Base-by-base conservation (phyloP, 2,888 invertebrate species). In the Dioctria rufipes region DNA sequence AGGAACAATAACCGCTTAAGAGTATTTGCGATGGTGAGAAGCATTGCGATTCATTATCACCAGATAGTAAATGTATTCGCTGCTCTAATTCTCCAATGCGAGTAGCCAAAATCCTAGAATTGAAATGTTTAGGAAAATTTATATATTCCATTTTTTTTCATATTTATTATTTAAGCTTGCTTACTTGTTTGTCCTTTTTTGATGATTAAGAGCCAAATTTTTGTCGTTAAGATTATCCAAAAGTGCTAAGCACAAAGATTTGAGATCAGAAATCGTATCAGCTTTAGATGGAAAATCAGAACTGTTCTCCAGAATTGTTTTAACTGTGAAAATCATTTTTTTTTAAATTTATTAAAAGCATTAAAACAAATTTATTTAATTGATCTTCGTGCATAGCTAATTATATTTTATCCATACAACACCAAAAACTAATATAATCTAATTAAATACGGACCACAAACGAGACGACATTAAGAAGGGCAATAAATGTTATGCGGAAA, bases 161-260 rank as follows among this genome's bases (percentile, higher is more conserved):
- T 5, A 40, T 73, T 60, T 77, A n/a, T 6, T 71, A 67, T 37
- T 66, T 9, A 6, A 46, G 77, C 83, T 83, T 80, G 87, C 86
- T 86, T 90, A 95, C 95, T 93, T 94, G 88, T 96, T 97, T 4
- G 96, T 94, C 89, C 95, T 95, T 85, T 95, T 93, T 85, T 96
- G 96, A 89, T 96, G 96, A 83, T 93, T 93, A 43, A 96, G 88
- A 1, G 96, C 96, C 81, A 95, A 90, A 71, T 94, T 94, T 89
- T 96, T 96, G 86, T 97, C 96, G 88, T 95, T 95, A 54, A 96
- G 90, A 67, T 95, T 93, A 87, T 97, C 96, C 85, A 96, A 90
- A 58, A 97, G 89, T 5, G 95, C 95, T 77, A 94, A 90, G 84
- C 95, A 94, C 25, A 96, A 89, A 2, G 94, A 93, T 85, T 94